A percentile compares a stretch with the other conserved stretches of the same genome.
These are phyloP conservation scores for Strigops habroptila DNA, from an alignment of 2,113 vertebrate genomes.

Conservation along the genomic window DNA sequence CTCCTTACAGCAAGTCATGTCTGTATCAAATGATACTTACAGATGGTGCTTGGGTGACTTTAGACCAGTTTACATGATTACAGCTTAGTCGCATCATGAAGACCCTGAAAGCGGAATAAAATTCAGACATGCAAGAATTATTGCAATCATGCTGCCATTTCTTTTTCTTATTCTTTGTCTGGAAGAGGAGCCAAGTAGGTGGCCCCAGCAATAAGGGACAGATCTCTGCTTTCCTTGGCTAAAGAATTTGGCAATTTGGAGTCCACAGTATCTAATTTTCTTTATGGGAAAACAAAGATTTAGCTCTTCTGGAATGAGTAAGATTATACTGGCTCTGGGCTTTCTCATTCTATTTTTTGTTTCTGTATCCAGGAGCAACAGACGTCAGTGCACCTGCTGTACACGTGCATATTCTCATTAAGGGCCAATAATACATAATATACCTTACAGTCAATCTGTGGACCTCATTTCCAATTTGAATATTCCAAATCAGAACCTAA, in stretches of 20 bases:
- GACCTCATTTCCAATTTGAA: not conserved
- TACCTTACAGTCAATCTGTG: not conserved
- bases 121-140: not conserved
- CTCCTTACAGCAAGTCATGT: not conserved
- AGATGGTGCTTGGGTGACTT: not conserved
- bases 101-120: not conserved
- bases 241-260: not conserved
- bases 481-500: not conserved
- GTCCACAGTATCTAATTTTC: conserved; percentile 4
- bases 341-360: conserved; percentile 26
- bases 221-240: conserved; percentile 39
- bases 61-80: not conserved
- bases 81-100: not conserved
- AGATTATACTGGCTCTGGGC: conserved; percentile 22
- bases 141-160: not conserved
- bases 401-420: not conserved
- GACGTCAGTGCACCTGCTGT: conserved; percentile 12
- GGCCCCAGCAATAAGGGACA: not conserved
- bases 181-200: conserved; percentile 1
- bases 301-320: conserved; percentile 21
- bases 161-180: not conserved
- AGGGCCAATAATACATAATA: not conserved
- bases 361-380: conserved; percentile 36
- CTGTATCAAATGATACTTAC: not conserved
- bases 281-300: conserved; percentile 24